Evolutionary conservation across 2,888 invertebrate species (phyloP).

Genomic region (Scaptomyza caliginosa): DNA sequence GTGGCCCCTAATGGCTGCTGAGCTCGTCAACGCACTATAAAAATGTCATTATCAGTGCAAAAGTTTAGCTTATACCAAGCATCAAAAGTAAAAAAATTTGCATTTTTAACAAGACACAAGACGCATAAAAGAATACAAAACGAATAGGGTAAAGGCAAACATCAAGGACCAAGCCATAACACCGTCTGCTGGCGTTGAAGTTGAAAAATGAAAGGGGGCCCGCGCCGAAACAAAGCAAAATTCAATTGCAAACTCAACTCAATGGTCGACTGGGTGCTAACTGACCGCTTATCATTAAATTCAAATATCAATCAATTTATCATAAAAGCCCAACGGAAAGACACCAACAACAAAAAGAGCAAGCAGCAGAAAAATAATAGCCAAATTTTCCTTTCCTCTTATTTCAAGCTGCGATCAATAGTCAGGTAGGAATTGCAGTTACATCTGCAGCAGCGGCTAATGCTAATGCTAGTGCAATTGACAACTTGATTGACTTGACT

Average conservation of each 20-base stretch:
- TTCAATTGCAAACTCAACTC: constrained; percentile 67
- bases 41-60: constrained; percentile 76
- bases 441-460: constrained; percentile 12
- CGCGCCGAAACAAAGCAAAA: constrained; percentile 43
- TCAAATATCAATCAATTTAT: constrained; percentile 79
- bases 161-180: constrained; percentile 14
- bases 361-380: neutral
- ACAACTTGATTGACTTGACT: constrained; percentile 33
- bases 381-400: neutral
- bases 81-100: constrained; percentile 55
- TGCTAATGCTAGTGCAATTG: constrained; percentile 40
- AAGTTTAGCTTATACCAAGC: constrained; percentile 71
- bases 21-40: constrained; percentile 78
- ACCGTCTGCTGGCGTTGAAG: constrained; percentile 58
- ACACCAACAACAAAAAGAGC: neutral
- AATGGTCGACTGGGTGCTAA: constrained; percentile 43
- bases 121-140: constrained; percentile 16
- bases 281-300: constrained; percentile 70
- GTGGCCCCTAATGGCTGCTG: constrained; percentile 51
- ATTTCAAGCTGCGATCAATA: constrained; percentile 1
- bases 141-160: neutral
- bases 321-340: constrained; percentile 52
- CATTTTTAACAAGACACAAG: constrained; percentile 59
- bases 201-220: constrained; percentile 59
- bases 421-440: constrained; percentile 29